Evolutionary conservation across 2,888 invertebrate species (phyloP).

Genomic region (Schrankia costaestrigalis): DNA sequence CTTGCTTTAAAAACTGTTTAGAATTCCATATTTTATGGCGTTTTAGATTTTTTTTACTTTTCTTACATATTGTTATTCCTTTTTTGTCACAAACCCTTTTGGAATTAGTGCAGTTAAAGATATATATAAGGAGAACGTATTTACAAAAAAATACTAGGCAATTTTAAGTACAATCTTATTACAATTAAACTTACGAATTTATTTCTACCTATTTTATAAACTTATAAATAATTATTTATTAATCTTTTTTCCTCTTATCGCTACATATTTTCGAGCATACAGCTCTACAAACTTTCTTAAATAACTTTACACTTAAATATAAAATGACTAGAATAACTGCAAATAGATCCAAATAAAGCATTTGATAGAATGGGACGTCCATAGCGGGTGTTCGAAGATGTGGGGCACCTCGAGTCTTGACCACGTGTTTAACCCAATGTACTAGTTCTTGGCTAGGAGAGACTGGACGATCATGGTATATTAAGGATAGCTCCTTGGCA

Average conservation of each 20-base stretch:
- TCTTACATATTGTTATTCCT: no score
- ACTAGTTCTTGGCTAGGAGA: constrained; percentile 39
- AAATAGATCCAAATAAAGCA: constrained; percentile 39
- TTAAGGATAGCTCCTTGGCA: constrained; percentile 35
- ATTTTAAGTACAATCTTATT: no score
- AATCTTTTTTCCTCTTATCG: background rate
- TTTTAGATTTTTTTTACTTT: no score
- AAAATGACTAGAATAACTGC: constrained; percentile 4
- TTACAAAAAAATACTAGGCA: no score
- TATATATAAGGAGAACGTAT: no score
- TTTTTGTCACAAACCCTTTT: no score
- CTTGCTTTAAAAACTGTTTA: no score
- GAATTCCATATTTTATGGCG: no score
- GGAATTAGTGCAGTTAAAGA: no score
- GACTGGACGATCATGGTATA: constrained; percentile 43
- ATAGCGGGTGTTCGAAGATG: constrained; percentile 48
- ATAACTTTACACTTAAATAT: background rate
- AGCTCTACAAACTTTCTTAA: background rate
- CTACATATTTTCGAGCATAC: background rate
- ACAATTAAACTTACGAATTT: no score
- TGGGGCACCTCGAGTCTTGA: constrained; percentile 39
- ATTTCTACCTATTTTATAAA: no score
- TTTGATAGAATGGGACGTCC: constrained; percentile 45
- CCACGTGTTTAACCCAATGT: constrained; percentile 49
- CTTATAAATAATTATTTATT: background rate